Evolutionary conservation across 2,888 invertebrate genomes (phyloP).

Genomic region (Belgica antarctica): DNA sequence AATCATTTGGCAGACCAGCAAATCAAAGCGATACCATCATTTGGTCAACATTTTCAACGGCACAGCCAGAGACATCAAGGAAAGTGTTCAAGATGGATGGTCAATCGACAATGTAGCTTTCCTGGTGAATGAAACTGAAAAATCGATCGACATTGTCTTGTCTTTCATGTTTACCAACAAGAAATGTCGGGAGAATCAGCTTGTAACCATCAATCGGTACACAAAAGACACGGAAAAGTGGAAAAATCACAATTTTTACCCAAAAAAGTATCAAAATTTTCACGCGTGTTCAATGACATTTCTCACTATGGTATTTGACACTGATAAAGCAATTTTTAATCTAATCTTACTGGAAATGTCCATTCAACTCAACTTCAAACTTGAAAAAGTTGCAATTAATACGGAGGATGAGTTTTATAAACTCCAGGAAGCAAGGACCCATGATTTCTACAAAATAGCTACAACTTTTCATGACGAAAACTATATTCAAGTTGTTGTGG

Average conservation of each 20-base stretch:
- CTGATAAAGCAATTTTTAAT: background rate
- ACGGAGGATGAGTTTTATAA: background rate
- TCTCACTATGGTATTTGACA: too few relatives aligned
- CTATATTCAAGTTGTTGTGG: too few relatives aligned
- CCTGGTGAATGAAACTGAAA: background rate
- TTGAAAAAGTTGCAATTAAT: too few relatives aligned
- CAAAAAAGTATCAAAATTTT: background rate
- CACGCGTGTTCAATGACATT: background rate
- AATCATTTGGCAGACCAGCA: background rate
- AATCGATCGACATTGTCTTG: background rate
- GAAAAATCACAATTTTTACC: background rate
- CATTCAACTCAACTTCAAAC: background rate
- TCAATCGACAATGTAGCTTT: background rate
- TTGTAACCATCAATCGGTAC: background rate
- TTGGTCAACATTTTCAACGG: background rate
- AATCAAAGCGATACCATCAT: background rate
- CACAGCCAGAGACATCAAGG: background rate
- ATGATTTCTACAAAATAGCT: too few relatives aligned
- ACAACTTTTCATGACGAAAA: too few relatives aligned
- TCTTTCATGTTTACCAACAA: background rate
- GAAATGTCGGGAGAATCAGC: background rate
- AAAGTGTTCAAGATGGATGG: background rate
- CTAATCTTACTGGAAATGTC: background rate
- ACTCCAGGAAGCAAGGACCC: background rate
- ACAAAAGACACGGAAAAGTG: background rate